Evolutionary conservation across 2,888 invertebrate genomes (phyloP).

Genomic region (Acleris holmiana): DNA sequence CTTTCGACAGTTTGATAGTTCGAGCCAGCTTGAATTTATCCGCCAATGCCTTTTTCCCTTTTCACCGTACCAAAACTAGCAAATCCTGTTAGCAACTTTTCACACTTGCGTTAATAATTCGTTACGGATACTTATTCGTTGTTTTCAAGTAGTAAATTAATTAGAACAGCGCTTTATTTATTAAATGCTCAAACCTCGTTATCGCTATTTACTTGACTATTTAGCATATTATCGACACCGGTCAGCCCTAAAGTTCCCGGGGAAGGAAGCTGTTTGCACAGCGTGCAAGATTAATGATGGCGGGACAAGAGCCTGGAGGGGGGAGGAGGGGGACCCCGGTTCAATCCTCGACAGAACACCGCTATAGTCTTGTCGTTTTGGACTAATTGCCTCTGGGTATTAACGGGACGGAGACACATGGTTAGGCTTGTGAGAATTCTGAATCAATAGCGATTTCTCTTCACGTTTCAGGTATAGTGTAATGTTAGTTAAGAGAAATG

Average conservation of each 20-base stretch:
- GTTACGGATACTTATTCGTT: neutral
- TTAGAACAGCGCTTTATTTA: constrained; percentile 23
- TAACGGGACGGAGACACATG: constrained; percentile 42
- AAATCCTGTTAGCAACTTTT: too few species aligned
- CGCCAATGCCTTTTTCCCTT: too few species aligned
- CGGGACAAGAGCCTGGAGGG: constrained; percentile 56
- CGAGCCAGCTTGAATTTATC: too few species aligned
- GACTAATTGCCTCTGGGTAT: constrained; percentile 65
- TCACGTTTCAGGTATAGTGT: constrained; percentile 1
- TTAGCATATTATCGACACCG: constrained; percentile 49
- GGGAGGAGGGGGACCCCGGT: constrained; percentile 52
- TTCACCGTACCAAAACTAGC: too few species aligned
- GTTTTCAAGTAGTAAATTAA: constrained; percentile 1
- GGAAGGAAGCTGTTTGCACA: constrained; percentile 65
- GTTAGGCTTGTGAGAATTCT: constrained; percentile 14
- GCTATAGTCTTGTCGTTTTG: constrained; percentile 55
- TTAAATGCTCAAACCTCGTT: constrained; percentile 24
- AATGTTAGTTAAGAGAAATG: too few species aligned
- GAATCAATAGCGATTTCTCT: too few species aligned
- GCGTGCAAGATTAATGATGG: constrained; percentile 79
- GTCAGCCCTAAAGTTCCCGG: constrained; percentile 64
- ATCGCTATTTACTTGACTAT: constrained; percentile 25
- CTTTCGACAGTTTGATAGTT: too few species aligned
- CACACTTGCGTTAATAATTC: too few species aligned
- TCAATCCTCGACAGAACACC: constrained; percentile 49